Percentiles rank a stretch among this genome's conserved stretches.
phyloP scores from a whole-genome alignment of 2,888 invertebrate genomes.

The Catocala fraxini region DNA sequence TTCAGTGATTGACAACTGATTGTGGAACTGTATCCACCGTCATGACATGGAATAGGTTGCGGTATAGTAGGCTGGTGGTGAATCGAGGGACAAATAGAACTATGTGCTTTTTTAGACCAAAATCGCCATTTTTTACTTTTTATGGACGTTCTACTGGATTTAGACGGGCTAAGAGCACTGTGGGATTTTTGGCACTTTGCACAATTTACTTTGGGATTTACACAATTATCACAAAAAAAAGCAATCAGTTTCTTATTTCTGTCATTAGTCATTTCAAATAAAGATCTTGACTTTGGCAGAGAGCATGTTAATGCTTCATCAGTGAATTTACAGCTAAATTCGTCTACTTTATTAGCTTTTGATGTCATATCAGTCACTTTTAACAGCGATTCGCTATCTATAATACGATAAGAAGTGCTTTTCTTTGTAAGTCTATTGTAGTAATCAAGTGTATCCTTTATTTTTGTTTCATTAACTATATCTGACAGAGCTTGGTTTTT shows the following conservation, averaged over 20 bases:
- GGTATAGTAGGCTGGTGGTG: conserved; percentile 1
- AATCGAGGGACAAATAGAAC: conserved; percentile 3
- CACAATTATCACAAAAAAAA: conserved; percentile 59
- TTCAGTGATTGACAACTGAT: conserved; percentile 5
- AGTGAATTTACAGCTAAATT: conserved; percentile 20
- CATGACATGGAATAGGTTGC: neutral
- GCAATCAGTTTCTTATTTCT: conserved; percentile 55
- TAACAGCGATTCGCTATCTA: conserved; percentile 77
- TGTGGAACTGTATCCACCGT: neutral
- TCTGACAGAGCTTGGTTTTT: conserved; percentile 54
- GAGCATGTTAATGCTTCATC: conserved; percentile 53
- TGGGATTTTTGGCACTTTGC: no score
- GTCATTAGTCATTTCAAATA: conserved; percentile 56
- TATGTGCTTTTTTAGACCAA: conserved; percentile 1
- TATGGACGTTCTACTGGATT: neutral
- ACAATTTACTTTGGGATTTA: conserved; percentile 15
- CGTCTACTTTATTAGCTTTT: conserved; percentile 47
- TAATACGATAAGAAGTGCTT: conserved; percentile 73
- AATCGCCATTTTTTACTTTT: conserved; percentile 14
- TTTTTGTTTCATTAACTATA: conserved; percentile 59
- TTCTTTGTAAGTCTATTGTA: conserved; percentile 60
- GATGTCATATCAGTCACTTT: conserved; percentile 80
- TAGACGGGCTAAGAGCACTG: neutral
- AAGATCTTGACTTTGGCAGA: conserved; percentile 60
- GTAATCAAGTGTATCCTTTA: conserved; percentile 49